Base-by-base conservation (phyloP, 2,888 invertebrate species). In the Agrypnus murinus region DNA sequence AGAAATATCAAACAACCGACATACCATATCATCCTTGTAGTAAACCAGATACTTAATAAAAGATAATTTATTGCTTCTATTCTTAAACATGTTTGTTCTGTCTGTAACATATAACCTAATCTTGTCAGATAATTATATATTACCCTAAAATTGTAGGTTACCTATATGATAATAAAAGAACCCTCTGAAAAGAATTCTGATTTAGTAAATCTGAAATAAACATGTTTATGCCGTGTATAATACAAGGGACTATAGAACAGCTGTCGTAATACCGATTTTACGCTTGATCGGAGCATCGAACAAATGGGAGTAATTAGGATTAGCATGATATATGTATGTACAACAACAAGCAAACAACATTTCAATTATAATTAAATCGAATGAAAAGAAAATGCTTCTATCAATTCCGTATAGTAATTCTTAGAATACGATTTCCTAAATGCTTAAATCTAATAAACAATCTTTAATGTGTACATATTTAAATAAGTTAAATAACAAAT, bases 271-370 rank as follows among this genome's bases (percentile, higher is more conserved):
- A 31, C 66, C 58, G 66, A 72, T 69, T 72, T 72, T 66, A 63
- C 66, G 69, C 65, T 72, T 66, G 62, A 72, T 72, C 64, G 69
- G 65, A 72, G 25, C 58, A 6, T 40, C 68, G 62, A 69, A 66
- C 69, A 66, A 72, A 72, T 69, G 57, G 60, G 62, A 68, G 65
- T 72, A 69, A 69, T 72, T 69, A 72, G 72, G 72, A 72, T 72
- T 72, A 72, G 59, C 68, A 65, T 69, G 72, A 69, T 72, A 62
- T 72, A 65, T 65, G 68, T 68, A 40, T 62, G 57, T 62, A 36
- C 55, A 55, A 46, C 53, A 62, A 66, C 48, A 57, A 67, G 46
- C 48, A 57, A 55, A 53, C 57, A 67, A 63, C 63, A 63, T 67
- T 70, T 67, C 66, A 57, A 67, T 45, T 68, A 48, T 71, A 65